Evolutionary conservation across 2,888 invertebrate species (phyloP).

Genomic region (Acleris holmiana): DNA sequence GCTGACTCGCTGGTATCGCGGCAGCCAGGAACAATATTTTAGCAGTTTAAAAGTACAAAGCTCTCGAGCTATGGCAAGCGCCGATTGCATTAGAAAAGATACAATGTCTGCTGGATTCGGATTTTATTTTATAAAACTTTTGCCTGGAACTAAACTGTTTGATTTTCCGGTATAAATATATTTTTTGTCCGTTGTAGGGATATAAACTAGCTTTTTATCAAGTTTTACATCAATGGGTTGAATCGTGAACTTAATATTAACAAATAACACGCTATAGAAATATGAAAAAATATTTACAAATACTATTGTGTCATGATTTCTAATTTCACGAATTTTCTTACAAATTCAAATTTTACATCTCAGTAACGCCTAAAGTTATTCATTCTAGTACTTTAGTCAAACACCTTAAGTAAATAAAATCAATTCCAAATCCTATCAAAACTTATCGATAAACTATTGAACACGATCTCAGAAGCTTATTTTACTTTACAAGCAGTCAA

Average conservation of each 20-base stretch:
- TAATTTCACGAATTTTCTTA: no score
- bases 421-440: slow-evolving; percentile 19
- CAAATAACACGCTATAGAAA: no score
- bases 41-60: slow-evolving; percentile 75
- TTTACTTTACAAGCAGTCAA: slow-evolving; percentile 10
- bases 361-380: no score
- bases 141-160: background rate
- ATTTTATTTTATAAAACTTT: background rate
- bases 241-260: no score
- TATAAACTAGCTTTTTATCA: no score
- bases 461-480: slow-evolving; percentile 25
- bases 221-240: no score
- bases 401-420: slow-evolving; percentile 1
- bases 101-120: background rate
- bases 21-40: slow-evolving; percentile 77
- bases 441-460: slow-evolving; percentile 20
- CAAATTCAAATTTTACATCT: no score
- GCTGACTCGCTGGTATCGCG: slow-evolving; percentile 71
- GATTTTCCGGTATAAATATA: no score
- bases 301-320: no score
- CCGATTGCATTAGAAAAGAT: slow-evolving; percentile 43
- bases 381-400: no score
- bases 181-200: no score
- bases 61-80: slow-evolving; percentile 47
- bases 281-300: no score